Percentiles rank a stretch among this genome's conserved stretches.
phyloP scores from a whole-genome alignment of 1,140 invertebrate genomes.

The Hyposmocoma kahamanoa region DNA sequence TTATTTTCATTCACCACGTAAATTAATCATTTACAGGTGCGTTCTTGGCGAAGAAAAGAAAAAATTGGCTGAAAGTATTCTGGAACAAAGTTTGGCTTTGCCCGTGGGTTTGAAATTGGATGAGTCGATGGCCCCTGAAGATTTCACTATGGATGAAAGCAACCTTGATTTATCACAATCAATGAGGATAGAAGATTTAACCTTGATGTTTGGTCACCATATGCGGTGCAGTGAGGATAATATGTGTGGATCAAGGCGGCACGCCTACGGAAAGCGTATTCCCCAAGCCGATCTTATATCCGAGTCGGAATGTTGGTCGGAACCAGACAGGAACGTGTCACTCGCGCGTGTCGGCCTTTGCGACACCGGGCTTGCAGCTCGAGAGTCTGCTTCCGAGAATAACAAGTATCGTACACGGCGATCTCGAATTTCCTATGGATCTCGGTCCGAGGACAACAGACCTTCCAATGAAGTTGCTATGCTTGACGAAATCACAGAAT shows the following conservation, averaged over 20 bases:
- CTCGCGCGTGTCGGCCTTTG: conserved; percentile 83
- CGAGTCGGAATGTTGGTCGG: conserved; percentile 89
- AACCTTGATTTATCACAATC: conserved; percentile 61
- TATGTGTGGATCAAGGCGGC: conserved; percentile 22
- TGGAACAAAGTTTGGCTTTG: conserved; percentile 67
- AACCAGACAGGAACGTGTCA: conserved; percentile 87
- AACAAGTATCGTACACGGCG: conserved; percentile 38
- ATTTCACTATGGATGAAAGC: conserved; percentile 61
- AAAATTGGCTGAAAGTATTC: conserved; percentile 65
- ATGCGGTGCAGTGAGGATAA: conserved; percentile 42
- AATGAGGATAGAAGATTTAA: conserved; percentile 63
- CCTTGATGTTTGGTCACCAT: conserved; percentile 68
- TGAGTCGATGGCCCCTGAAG: conserved; percentile 58
- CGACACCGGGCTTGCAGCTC: conserved; percentile 41
- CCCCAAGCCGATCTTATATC: conserved; percentile 74
- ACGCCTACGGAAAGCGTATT: conserved; percentile 33
- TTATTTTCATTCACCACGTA: neutral
- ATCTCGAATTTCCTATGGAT: conserved; percentile 46
- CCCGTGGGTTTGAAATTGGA: conserved; percentile 64
- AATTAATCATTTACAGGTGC: conserved; percentile 42
- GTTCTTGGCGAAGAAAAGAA: conserved; percentile 69
- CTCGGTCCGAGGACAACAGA: conserved; percentile 55
- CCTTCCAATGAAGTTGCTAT: conserved; percentile 33
- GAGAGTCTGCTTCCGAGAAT: conserved; percentile 39
- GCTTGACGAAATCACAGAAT: conserved; percentile 39